Evolutionary conservation across 2,113 vertebrate genomes (phyloP).

Genomic region (Oostethus manadensis): DNA sequence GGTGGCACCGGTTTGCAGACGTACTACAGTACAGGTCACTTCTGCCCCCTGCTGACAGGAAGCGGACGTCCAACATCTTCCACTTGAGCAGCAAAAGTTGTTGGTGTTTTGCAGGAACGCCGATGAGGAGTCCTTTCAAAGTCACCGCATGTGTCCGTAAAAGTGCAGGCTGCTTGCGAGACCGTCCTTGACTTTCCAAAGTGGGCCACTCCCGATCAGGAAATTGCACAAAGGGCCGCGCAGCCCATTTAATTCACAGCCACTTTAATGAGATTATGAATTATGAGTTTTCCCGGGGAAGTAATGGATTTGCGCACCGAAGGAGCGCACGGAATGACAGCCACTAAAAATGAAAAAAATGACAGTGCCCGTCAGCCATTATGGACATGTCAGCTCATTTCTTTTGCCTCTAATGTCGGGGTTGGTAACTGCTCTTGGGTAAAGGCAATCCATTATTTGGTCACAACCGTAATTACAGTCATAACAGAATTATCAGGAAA

Average conservation of each 20-base stretch:
- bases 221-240: conserved; percentile 57
- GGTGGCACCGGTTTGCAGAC: conserved; percentile 9
- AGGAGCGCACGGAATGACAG: conserved; percentile 53
- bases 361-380: too few species aligned
- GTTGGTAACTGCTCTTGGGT: conserved; percentile 35
- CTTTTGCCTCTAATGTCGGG: conserved; percentile 45
- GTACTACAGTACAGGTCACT: conserved; percentile 33
- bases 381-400: conserved; percentile 24
- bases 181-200: conserved; percentile 60
- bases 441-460: conserved; percentile 49
- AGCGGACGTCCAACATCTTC: neutral
- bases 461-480: conserved; percentile 54
- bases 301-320: conserved; percentile 65
- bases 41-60: conserved; percentile 61
- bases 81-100: neutral
- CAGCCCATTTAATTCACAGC: conserved; percentile 58
- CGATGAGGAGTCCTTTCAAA: conserved; percentile 39
- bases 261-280: conserved; percentile 69
- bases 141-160: conserved; percentile 33
- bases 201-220: conserved; percentile 58
- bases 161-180: conserved; percentile 36
- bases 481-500: conserved; percentile 59
- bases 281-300: conserved; percentile 66
- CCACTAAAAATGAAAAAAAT: conserved; percentile 46
- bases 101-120: too few species aligned